Evolutionary conservation across 2,888 invertebrate genomes (phyloP), one percentile per base, ranked within the genome.

Genomic region (Campaea margaritaria): DNA sequence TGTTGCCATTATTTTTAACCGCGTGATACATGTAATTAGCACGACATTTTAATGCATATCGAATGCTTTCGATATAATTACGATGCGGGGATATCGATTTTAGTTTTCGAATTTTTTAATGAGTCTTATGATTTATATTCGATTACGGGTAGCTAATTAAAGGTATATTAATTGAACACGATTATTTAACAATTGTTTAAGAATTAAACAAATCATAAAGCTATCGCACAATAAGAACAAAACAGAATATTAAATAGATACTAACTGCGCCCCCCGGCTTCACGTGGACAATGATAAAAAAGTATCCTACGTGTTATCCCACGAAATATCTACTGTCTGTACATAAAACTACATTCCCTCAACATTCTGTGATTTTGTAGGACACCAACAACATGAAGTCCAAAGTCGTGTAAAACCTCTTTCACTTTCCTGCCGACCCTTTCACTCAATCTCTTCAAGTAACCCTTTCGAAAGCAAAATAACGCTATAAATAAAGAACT

Each of bases 401-500:
- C 10, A 41, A 41, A 50, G 28, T 41, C 49, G 31, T 28, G 49
- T 50, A 31, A 28, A 50, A 41, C 41, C 28, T 50, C 39, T 28
- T 50, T 50, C 31, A 50, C 41, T 31, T 21, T 14, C 41, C 7
- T 11, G 11, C 50, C 41, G 38, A 15, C 27, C 44, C 38, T 45
- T 57, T 57, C 50, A 27, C 36, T 47, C 36, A 7, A 15, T 38
- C 21, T 34, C 43, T 21, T 31, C 31, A 31, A 31, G 16, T 42
- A 44, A 15, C 52, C 52, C 48, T 44, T 58, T 53, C 39, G 41
- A 52, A 42, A 11, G 12, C 16, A 58, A 58, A 39, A 54, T 50
- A 50, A 38, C 48, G 14, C 28, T 42, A 50, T 42, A 55, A 60
- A 60, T 58, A 53, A 48, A 48, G 10, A 43, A 39, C 45, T 57